These are phyloP conservation scores for Macaria notata DNA, from an alignment of 2,888 invertebrate genomes.

Conservation along the genomic window DNA sequence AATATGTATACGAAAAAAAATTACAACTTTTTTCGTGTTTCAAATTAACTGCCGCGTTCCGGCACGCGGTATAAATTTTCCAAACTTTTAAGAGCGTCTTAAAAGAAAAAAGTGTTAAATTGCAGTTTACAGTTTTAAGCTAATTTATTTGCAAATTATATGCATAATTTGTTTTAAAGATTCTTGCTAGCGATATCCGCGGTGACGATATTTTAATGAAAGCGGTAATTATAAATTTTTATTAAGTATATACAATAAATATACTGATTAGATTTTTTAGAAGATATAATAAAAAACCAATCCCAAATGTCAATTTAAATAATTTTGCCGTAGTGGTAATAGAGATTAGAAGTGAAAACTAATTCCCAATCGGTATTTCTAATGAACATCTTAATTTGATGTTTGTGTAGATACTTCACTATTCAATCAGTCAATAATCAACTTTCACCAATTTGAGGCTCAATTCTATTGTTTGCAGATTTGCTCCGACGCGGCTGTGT, in stretches of 20 bases:
- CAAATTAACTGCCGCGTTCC: too few species aligned
- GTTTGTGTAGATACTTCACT: too few species aligned
- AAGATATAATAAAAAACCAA: too few species aligned
- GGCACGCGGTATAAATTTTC: too few species aligned
- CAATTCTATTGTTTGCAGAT: constrained; percentile 40
- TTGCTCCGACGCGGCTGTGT: constrained; percentile 12
- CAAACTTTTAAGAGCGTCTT: too few species aligned
- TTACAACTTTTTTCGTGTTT: too few species aligned
- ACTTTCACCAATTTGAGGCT: constrained; percentile 47
- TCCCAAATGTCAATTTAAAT: too few species aligned
- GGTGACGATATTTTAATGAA: not conserved
- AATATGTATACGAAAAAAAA: too few species aligned
- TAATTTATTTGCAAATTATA: constrained; percentile 6
- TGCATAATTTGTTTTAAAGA: constrained; percentile 1
- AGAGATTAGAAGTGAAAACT: too few species aligned
- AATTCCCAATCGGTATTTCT: not conserved
- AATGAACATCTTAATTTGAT: not conserved
- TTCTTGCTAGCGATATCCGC: constrained; percentile 1
- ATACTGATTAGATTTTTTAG: too few species aligned
- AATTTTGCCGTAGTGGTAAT: too few species aligned
- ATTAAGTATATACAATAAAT: too few species aligned
- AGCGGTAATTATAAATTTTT: not conserved
- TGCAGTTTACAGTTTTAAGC: constrained; percentile 2
- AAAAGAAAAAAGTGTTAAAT: not conserved
- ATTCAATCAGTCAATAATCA: constrained; percentile 20